A percentile compares a stretch with the other conserved stretches of the same genome.
Conservation (phyloP, 2,797 vertebrate genomes). For the Neosilurus mollespiculum region DNA sequence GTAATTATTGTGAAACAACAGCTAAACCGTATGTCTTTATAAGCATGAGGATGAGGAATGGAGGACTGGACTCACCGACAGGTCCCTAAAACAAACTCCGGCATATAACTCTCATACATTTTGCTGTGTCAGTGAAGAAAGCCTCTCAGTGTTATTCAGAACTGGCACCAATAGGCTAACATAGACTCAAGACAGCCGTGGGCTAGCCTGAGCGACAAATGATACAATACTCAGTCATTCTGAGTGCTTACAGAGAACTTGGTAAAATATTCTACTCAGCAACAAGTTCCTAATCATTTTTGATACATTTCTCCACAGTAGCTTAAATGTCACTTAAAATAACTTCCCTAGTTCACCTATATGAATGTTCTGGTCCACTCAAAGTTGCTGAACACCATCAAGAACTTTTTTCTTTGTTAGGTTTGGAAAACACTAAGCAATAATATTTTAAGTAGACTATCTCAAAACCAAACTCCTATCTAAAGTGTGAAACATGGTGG, state of each 20-base stretch:
- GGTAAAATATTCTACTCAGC: constrained; percentile 1
- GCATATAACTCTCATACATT: neutral
- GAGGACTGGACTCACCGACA: neutral
- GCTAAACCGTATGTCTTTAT: neutral
- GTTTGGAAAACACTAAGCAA: neutral
- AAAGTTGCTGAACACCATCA: neutral
- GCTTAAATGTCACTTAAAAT: neutral
- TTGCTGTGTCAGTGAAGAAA: neutral
- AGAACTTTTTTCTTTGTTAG: neutral
- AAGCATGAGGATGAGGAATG: neutral
- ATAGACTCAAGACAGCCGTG: constrained; percentile 6
- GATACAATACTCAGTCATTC: constrained; percentile 4
- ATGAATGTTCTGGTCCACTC: neutral
- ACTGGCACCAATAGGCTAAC: neutral
- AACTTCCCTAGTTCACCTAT: neutral
- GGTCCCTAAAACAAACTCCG: neutral
- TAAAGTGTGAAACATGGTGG: neutral
- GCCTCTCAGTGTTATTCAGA: constrained; percentile 6
- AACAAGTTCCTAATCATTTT: neutral
- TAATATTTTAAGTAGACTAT: neutral
- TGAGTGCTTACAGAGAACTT: neutral
- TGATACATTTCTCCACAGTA: neutral
- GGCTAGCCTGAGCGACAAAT: constrained; percentile 12
- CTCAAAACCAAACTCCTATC: neutral
- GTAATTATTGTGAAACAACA: too few species aligned